Percentiles rank a stretch among this genome's conserved stretches.
Conservation (phyloP, 2,113 vertebrate genomes). For the Plecotus auritus region DNA sequence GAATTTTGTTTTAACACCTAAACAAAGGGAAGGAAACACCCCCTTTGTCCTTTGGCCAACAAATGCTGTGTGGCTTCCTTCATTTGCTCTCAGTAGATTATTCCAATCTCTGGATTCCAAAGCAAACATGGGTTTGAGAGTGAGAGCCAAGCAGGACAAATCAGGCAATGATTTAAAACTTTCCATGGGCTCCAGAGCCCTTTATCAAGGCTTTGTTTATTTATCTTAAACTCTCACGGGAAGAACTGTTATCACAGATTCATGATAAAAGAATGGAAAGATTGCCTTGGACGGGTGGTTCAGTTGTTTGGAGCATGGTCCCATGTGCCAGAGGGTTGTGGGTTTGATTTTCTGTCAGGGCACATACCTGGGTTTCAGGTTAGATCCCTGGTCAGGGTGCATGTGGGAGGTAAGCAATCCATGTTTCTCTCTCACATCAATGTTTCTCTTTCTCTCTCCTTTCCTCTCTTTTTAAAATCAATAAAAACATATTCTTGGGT, state of each 20-base stretch:
- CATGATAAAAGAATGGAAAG: neutral
- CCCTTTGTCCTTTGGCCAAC: neutral
- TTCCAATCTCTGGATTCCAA: slow-evolving; percentile 48
- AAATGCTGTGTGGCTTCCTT: slow-evolving; percentile 10
- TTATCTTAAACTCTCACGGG: slow-evolving; percentile 42
- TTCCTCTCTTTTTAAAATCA: neutral
- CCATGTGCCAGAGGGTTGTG: neutral
- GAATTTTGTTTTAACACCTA: slow-evolving; percentile 4
- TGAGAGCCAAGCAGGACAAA: slow-evolving; percentile 4
- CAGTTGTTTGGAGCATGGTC: neutral
- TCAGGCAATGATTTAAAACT: slow-evolving; percentile 45
- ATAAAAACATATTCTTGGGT: neutral
- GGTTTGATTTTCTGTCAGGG: neutral
- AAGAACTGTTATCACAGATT: slow-evolving; percentile 11
- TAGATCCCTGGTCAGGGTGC: neutral
- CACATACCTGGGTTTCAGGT: neutral
- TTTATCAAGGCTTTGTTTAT: slow-evolving; percentile 26
- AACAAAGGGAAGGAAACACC: neutral
- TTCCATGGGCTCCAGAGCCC: neutral
- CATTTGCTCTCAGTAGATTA: neutral
- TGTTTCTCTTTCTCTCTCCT: neutral
- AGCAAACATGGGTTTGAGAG: slow-evolving; percentile 56
- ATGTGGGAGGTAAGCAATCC: neutral
- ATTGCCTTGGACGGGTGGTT: neutral
- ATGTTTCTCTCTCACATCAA: neutral